Conservation (phyloP, 1,140 invertebrate species). For the Tetramorium simillimum region DNA sequence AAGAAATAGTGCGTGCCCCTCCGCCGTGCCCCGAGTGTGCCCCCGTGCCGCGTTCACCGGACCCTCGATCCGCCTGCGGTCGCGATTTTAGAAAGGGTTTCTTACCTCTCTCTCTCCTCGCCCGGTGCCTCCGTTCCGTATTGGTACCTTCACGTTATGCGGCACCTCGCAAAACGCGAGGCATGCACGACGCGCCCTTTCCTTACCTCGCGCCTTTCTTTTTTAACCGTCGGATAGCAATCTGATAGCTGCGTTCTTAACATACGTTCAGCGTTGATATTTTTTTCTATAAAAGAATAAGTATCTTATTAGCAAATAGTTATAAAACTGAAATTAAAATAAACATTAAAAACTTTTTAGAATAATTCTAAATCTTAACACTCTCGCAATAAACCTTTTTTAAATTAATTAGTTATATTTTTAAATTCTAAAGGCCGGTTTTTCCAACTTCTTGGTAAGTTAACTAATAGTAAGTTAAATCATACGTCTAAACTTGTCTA, state of each 20-base stretch:
- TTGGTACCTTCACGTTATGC: conserved; percentile 35
- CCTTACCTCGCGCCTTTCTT: not conserved
- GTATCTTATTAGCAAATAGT: not conserved
- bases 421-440: no score
- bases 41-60: conserved; percentile 38
- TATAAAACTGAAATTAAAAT: not conserved
- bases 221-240: not conserved
- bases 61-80: conserved; percentile 54
- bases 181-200: conserved; percentile 30
- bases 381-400: not conserved
- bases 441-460: no score
- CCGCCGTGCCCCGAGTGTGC: conserved; percentile 63
- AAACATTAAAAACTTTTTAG: not conserved
- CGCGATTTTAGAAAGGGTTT: conserved; percentile 82
- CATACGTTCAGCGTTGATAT: not conserved
- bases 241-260: not conserved
- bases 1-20: conserved; percentile 82
- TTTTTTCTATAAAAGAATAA: not conserved
- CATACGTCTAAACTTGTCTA: no score
- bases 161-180: not conserved
- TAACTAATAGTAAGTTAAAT: no score
- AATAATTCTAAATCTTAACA: not conserved
- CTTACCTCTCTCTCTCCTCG: conserved; percentile 19
- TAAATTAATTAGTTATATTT: not conserved
- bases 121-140: conserved; percentile 19